Conservation (phyloP, 2,113 vertebrate species). For the Struthio camelus region DNA sequence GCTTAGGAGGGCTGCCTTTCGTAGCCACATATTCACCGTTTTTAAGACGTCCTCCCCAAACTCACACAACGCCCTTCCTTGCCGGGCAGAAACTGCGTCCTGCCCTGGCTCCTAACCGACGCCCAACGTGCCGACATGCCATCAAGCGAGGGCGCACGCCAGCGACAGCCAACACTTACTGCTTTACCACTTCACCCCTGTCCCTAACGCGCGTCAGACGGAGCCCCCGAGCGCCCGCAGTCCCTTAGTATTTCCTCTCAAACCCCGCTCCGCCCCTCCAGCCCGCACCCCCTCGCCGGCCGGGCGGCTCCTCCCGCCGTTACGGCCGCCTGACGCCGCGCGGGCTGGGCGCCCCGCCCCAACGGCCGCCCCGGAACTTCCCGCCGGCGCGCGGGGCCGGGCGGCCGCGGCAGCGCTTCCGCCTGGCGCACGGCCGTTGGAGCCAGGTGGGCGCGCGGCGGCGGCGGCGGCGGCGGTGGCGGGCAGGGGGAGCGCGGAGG, state of each 20-base stretch:
- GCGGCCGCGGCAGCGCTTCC: background rate
- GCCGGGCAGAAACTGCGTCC: rapidly evolving
- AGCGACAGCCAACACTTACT: rapidly evolving
- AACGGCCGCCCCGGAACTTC: background rate
- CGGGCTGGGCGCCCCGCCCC: background rate
- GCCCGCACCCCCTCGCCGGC: background rate
- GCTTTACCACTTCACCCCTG: rapidly evolving
- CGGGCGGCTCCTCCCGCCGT: background rate
- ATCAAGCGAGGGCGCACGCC: rapidly evolving
- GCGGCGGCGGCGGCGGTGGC: background rate
- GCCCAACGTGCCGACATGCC: rapidly evolving
- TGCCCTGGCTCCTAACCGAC: rapidly evolving
- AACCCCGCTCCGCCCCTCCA: background rate
- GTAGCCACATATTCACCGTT: background rate
- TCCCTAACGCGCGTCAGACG: rapidly evolving
- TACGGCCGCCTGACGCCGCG: too few species aligned
- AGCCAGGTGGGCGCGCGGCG: background rate
- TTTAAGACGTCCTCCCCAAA: background rate
- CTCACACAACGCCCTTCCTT: background rate
- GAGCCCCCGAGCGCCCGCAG: rapidly evolving
- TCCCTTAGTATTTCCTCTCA: rapidly evolving
- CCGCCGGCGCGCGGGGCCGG: background rate
- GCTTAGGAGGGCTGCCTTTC: too few species aligned
- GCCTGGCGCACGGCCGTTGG: background rate
- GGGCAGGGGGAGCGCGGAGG: background rate